Conservation (phyloP, 2,888 invertebrate genomes). For the Eledona agricola region DNA sequence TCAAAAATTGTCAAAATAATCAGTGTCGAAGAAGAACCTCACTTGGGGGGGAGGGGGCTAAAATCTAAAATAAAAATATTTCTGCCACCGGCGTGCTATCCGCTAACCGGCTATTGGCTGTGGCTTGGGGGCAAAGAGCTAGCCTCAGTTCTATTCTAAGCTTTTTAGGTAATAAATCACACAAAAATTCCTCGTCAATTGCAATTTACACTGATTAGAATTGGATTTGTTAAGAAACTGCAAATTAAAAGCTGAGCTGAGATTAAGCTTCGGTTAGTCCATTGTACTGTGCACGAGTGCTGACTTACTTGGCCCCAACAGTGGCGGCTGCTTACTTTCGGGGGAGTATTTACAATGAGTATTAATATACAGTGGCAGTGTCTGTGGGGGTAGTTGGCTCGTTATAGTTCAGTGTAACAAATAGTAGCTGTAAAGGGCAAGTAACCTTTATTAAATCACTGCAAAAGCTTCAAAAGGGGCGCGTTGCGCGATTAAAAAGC, state of each 20-base stretch:
- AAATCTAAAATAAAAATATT: constrained; percentile 50
- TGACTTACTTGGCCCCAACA: constrained; percentile 59
- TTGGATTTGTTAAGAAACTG: constrained; percentile 60
- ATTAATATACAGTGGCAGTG: constrained; percentile 33
- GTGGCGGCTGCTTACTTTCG: constrained; percentile 43
- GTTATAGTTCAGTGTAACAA: constrained; percentile 10
- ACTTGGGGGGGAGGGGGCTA: constrained; percentile 48
- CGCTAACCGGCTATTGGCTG: constrained; percentile 37
- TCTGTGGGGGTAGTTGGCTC: constrained; percentile 34
- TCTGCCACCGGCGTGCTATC: constrained; percentile 45
- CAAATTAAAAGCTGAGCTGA: constrained; percentile 65
- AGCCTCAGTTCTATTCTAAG: constrained; percentile 55
- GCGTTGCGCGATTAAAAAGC: constrained; percentile 23
- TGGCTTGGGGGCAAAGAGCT: constrained; percentile 34
- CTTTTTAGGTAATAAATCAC: constrained; percentile 56
- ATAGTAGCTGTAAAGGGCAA: constrained; percentile 20
- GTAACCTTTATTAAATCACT: constrained; percentile 20
- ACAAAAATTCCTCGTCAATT: constrained; percentile 56
- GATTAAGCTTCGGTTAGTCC: constrained; percentile 64
- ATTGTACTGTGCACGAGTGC: constrained; percentile 64
- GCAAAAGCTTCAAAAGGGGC: constrained; percentile 25
- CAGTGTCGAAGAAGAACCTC: constrained; percentile 48
- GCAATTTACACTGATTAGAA: constrained; percentile 61
- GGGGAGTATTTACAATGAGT: constrained; percentile 33
- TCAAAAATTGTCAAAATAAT: constrained; percentile 50